Percentiles rank a stretch among this genome's conserved stretches.
phyloP scores from a whole-genome alignment of 1,140 invertebrate genomes.

The Platorchestia sp. region DNA sequence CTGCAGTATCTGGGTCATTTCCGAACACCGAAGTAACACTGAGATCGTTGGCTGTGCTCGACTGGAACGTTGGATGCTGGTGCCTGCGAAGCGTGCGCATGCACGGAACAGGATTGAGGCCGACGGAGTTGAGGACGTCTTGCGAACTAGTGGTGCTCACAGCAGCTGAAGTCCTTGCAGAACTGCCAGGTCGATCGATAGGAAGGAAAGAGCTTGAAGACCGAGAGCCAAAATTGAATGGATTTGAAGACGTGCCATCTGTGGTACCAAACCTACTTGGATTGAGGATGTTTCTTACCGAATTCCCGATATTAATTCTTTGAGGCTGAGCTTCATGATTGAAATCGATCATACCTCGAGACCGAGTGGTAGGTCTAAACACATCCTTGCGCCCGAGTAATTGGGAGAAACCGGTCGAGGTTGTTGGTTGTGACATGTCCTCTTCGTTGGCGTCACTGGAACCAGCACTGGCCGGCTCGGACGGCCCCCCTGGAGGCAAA shows the following conservation, averaged over 20 bases:
- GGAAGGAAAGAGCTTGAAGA: conserved; percentile 4
- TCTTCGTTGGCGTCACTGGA: neutral
- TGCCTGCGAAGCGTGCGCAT: neutral
- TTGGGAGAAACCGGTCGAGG: neutral
- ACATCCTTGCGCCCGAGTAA: neutral
- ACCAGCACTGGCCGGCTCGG: neutral
- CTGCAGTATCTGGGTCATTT: neutral
- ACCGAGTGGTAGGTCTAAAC: neutral
- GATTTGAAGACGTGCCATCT: neutral
- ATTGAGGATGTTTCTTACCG: neutral
- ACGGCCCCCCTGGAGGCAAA: neutral
- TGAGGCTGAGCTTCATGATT: neutral
- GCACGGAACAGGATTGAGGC: neutral
- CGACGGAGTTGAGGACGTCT: neutral
- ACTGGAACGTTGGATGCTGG: neutral
- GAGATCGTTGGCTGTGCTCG: neutral
- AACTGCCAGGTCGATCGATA: neutral
- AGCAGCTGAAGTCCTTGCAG: neutral
- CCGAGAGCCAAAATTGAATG: neutral
- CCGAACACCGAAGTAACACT: neutral
- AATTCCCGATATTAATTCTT: neutral
- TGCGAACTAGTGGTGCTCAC: neutral
- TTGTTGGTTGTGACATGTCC: neutral
- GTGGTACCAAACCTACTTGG: neutral
- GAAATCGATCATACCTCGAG: neutral